Conservation (phyloP, 2,888 invertebrate species). For the Dexiosoma caninum region DNA sequence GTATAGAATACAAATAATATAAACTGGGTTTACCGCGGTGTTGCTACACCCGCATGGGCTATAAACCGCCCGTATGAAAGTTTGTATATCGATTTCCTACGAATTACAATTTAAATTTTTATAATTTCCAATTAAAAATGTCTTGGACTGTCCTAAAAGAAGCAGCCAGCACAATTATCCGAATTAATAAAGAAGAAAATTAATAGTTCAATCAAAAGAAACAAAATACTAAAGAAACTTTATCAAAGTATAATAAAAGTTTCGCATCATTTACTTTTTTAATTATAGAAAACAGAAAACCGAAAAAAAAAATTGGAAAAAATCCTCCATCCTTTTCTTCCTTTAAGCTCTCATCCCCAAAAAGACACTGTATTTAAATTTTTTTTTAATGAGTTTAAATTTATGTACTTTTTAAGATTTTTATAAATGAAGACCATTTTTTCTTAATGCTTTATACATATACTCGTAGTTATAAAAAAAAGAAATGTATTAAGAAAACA, state of each 20-base stretch:
- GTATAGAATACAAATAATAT: too few species aligned
- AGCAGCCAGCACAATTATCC: not conserved
- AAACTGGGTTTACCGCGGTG: too few species aligned
- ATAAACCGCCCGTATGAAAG: too few species aligned
- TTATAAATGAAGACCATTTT: slow-evolving; percentile 16
- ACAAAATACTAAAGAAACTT: not conserved
- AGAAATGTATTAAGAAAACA: slow-evolving; percentile 19
- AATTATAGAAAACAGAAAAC: slow-evolving; percentile 54
- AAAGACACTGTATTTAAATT: slow-evolving; percentile 31
- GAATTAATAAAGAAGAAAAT: not conserved
- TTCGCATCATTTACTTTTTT: slow-evolving; percentile 56
- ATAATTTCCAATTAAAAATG: too few species aligned
- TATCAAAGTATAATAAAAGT: slow-evolving; percentile 36
- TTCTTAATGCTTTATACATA: slow-evolving; percentile 10
- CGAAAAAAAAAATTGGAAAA: slow-evolving; percentile 28
- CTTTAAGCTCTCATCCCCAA: slow-evolving; percentile 1
- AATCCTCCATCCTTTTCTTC: slow-evolving; percentile 28
- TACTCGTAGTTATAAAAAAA: slow-evolving; percentile 1
- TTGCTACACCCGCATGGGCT: too few species aligned
- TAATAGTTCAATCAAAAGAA: slow-evolving; percentile 13
- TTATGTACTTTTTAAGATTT: slow-evolving; percentile 14
- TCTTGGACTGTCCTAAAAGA: too few species aligned
- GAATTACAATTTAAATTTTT: too few species aligned
- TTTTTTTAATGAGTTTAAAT: slow-evolving; percentile 36
- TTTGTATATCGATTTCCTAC: too few species aligned